Conservation (phyloP, 1,140 invertebrate species). For the Drosophila cardini region DNA sequence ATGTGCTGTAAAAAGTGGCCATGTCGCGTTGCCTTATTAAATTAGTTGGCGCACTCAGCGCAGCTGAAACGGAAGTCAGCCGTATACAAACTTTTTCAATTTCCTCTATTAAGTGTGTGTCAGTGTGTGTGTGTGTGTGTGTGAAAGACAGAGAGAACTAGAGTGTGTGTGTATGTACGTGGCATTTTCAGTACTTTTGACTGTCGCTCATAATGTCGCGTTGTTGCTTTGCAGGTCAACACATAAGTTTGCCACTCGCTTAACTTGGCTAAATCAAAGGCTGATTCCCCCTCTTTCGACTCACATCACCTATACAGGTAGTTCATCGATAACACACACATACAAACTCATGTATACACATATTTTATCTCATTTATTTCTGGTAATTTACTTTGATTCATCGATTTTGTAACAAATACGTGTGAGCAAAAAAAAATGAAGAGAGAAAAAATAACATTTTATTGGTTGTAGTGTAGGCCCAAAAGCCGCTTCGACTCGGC, state of each 20-base stretch:
- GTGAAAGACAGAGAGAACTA: too few relatives aligned
- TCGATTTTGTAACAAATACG: conserved; percentile 78
- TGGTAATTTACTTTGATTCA: conserved; percentile 83
- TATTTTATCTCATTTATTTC: conserved; percentile 83
- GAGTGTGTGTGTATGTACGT: conserved; percentile 30
- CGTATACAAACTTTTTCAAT: conserved; percentile 81
- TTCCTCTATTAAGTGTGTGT: conserved; percentile 55
- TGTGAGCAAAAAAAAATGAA: conserved; percentile 8
- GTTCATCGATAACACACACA: conserved; percentile 20
- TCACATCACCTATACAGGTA: conserved; percentile 15
- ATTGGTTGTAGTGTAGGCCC: conserved; percentile 59
- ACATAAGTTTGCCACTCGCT: conserved; percentile 44
- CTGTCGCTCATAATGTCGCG: conserved; percentile 51
- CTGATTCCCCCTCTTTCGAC: not conserved
- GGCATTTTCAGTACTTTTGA: conserved; percentile 49
- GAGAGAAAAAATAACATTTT: conserved; percentile 54
- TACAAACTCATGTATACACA: conserved; percentile 39
- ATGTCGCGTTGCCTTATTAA: conserved; percentile 75
- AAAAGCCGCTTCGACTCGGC: conserved; percentile 25
- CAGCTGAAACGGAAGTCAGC: conserved; percentile 72
- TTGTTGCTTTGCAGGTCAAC: conserved; percentile 60
- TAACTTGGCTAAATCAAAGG: conserved; percentile 53
- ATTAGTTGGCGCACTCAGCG: conserved; percentile 73
- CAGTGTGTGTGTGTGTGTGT: conserved; percentile 13
- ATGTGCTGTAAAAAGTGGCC: conserved; percentile 61